Evolutionary conservation across 2,888 invertebrate species (phyloP).

Genomic region (Eupithecia tripunctaria): DNA sequence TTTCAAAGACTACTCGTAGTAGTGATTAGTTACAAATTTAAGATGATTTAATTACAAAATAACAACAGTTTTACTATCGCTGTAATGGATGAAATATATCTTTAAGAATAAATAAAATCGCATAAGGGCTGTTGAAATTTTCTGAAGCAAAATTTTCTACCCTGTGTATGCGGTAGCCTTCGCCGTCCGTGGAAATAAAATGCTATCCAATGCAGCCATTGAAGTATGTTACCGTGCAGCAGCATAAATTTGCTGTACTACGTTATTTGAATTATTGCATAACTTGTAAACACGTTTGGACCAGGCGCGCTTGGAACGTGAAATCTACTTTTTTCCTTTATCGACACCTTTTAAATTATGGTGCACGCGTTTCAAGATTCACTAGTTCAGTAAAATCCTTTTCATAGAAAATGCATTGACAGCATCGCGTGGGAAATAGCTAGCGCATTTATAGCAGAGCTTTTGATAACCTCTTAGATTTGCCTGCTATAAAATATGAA

Average conservation of each 20-base stretch:
- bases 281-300: slow-evolving; percentile 81
- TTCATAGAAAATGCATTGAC: slow-evolving; percentile 34
- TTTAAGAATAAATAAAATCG: slow-evolving; percentile 1
- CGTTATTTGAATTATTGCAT: slow-evolving; percentile 82
- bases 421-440: slow-evolving; percentile 23
- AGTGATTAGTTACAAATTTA: neutral
- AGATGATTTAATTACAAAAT: neutral
- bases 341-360: slow-evolving; percentile 60
- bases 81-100: neutral
- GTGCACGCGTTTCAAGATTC: slow-evolving; percentile 53
- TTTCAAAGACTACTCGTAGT: neutral
- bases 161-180: slow-evolving; percentile 46
- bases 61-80: neutral
- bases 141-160: slow-evolving; percentile 15
- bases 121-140: neutral
- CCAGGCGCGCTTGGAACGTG: slow-evolving; percentile 63
- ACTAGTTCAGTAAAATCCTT: slow-evolving; percentile 31
- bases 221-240: slow-evolving; percentile 79
- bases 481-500: slow-evolving; percentile 1
- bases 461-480: slow-evolving; percentile 20
- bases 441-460: slow-evolving; percentile 17
- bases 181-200: slow-evolving; percentile 78
- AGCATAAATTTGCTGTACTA: slow-evolving; percentile 79
- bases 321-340: slow-evolving; percentile 65
- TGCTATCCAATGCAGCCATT: slow-evolving; percentile 80